Evolutionary conservation across 2,113 vertebrate genomes (phyloP).

Genomic region (Cyprinodon variegatus): DNA sequence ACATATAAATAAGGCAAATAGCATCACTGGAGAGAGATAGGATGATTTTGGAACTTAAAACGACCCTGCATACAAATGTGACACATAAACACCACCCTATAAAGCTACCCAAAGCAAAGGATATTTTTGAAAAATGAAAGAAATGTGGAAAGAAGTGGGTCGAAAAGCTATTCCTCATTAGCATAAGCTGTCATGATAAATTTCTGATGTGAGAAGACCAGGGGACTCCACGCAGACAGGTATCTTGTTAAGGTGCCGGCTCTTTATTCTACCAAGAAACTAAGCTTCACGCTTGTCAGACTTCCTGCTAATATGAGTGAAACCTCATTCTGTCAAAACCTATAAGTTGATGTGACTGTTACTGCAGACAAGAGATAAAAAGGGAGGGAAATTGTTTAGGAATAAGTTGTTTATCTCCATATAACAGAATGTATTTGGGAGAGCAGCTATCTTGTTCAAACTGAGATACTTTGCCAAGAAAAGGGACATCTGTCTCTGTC

Average conservation of each 20-base stretch:
- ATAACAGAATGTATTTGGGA: constrained; percentile 38
- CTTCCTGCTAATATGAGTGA: constrained; percentile 64
- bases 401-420: constrained; percentile 53
- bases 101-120: constrained; percentile 20
- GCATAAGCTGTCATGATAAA: constrained; percentile 53
- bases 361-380: constrained; percentile 29
- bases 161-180: constrained; percentile 50
- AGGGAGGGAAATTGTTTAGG: not conserved
- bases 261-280: constrained; percentile 50
- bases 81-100: not conserved
- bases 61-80: not conserved
- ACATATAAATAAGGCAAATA: constrained; percentile 63
- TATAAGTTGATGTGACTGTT: constrained; percentile 50
- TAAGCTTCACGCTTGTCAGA: constrained; percentile 56
- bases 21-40: constrained; percentile 12
- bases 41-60: constrained; percentile 41
- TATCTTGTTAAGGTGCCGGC: constrained; percentile 29
- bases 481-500: constrained; percentile 53
- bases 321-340: constrained; percentile 75
- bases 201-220: constrained; percentile 36
- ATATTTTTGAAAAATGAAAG: constrained; percentile 21
- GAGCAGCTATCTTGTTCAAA: constrained; percentile 38
- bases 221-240: constrained; percentile 38
- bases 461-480: constrained; percentile 41
- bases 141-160: constrained; percentile 33